Evolutionary conservation across 2,888 invertebrate genomes (phyloP), one percentile per base, ranked within the genome.

Genomic region (Sinotaia quadrata): DNA sequence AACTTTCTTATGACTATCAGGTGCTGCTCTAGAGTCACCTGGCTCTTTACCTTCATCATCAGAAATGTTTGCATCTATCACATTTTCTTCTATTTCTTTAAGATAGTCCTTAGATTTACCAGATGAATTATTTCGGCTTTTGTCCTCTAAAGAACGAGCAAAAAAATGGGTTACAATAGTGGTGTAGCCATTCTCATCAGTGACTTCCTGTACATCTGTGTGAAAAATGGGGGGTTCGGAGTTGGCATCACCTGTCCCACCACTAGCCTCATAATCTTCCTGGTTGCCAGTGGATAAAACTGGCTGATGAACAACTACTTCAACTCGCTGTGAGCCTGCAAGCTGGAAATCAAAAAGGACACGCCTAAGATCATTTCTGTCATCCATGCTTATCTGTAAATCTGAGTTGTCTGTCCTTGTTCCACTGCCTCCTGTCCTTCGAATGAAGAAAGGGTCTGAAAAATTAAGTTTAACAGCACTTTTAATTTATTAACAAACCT

Each of bases 241-340:
- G 18, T 60, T 61, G 2, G 67, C 69, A 1, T 58, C 56, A 54
- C 41, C 66, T 24, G 52, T 34, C 8, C 63, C 67, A 3, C 18
- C n/a, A 4, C 49, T 37, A 27, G 29, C 56, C 18, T 44, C 33
- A 2, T 57, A 29, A 8, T 67, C 67, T 34, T 63, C 52, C 34
- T 71, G 69, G 44, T 72, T 69, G 12, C 59, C 63, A 49, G 29
- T 47, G 24, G 68, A 70, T 24, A 69, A 59, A 18, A 69, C 61
- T 8, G 74, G 61, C 37, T 69, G 63, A 65, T 75, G 75, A 33
- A 75, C 73, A 12, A 73, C 68, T 33, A 73, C 75, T 58, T 75
- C 71, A 27, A 75, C 75, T 2, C 72, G 68, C n/a, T 67, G 73
- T n/a, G 62, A 33, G 34, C 72, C 72, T 7, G 57, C 57, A 0